A percentile compares a stretch with the other conserved stretches of the same genome.
Conservation (phyloP, 1,140 invertebrate genomes). For the Papilio helenus region DNA sequence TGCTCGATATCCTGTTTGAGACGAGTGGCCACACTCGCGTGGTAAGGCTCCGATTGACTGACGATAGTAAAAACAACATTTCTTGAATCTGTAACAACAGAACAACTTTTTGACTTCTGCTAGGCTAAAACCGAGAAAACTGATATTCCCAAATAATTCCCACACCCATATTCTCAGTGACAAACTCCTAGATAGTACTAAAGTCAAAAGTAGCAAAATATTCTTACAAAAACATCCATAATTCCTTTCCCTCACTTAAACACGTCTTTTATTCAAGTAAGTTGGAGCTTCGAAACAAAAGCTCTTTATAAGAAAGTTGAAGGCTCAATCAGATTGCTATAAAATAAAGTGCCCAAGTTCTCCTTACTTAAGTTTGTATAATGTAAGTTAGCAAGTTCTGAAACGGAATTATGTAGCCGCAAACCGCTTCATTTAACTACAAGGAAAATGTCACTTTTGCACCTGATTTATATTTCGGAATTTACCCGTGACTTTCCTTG, state of each 20-base stretch:
- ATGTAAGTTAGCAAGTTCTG: slow-evolving; percentile 20
- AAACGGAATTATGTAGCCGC: not conserved
- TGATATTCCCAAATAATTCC: too few relatives aligned
- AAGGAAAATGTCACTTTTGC: not conserved
- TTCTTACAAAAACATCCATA: not conserved
- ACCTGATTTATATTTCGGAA: not conserved
- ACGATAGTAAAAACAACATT: slow-evolving; percentile 76
- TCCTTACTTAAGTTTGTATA: slow-evolving; percentile 14
- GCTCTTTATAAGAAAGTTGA: slow-evolving; percentile 27
- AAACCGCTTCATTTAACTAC: slow-evolving; percentile 19
- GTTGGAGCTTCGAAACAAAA: slow-evolving; percentile 19
- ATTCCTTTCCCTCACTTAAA: not conserved
- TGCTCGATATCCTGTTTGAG: slow-evolving; percentile 71
- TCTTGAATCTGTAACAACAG: slow-evolving; percentile 73
- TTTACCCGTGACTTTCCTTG: not conserved
- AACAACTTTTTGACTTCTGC: too few relatives aligned
- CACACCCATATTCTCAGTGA: too few relatives aligned
- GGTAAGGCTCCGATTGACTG: slow-evolving; percentile 77
- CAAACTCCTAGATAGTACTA: not conserved
- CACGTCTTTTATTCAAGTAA: not conserved
- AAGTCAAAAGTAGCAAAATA: not conserved
- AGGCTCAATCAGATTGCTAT: slow-evolving; percentile 26
- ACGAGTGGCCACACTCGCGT: slow-evolving; percentile 70
- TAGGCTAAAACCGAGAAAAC: too few relatives aligned
- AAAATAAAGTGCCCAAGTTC: slow-evolving; percentile 24